A percentile compares a stretch with the other conserved stretches of the same genome.
Evolutionary conservation across 2,888 invertebrate genomes (phyloP).

Genomic region (Eupithecia exiguata): DNA sequence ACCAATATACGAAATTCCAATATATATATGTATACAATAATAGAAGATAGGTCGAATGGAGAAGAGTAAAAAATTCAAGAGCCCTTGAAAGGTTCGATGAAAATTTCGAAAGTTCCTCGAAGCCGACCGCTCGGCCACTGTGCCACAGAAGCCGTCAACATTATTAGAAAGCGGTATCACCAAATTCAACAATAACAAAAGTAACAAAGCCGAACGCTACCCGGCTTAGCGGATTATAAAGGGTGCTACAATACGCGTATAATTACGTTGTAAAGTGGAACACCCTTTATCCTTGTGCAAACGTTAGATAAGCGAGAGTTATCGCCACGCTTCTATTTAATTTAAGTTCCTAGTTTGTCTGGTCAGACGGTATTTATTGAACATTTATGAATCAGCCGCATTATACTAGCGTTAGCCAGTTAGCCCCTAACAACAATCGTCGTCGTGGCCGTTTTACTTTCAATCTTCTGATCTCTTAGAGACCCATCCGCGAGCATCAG

Average conservation of each 20-base stretch:
- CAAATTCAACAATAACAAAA: constrained; percentile 33
- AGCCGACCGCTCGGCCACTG: not conserved
- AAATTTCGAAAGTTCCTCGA: not conserved
- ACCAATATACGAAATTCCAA: not conserved
- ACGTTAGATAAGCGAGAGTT: constrained; percentile 49
- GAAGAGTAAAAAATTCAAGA: not conserved
- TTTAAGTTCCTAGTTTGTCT: constrained; percentile 43
- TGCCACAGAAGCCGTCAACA: constrained; percentile 17
- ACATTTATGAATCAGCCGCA: not conserved
- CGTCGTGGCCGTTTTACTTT: too few relatives aligned
- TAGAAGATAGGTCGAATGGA: not conserved
- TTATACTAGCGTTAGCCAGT: too few relatives aligned
- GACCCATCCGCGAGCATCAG: too few relatives aligned
- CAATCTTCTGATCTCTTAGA: too few relatives aligned
- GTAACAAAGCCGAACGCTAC: constrained; percentile 36
- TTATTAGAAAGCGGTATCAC: constrained; percentile 36
- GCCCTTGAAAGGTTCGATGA: too few relatives aligned
- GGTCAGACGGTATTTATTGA: constrained; percentile 21
- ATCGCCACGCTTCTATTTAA: constrained; percentile 42
- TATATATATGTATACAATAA: too few relatives aligned
- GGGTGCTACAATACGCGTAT: constrained; percentile 40
- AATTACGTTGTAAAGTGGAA: constrained; percentile 44
- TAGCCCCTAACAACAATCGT: too few relatives aligned
- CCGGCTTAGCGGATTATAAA: constrained; percentile 41
- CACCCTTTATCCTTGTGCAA: constrained; percentile 45